Base-by-base conservation (phyloP, 92 coral and sea anemone species). In the Zoanthus solanderi region DNA sequence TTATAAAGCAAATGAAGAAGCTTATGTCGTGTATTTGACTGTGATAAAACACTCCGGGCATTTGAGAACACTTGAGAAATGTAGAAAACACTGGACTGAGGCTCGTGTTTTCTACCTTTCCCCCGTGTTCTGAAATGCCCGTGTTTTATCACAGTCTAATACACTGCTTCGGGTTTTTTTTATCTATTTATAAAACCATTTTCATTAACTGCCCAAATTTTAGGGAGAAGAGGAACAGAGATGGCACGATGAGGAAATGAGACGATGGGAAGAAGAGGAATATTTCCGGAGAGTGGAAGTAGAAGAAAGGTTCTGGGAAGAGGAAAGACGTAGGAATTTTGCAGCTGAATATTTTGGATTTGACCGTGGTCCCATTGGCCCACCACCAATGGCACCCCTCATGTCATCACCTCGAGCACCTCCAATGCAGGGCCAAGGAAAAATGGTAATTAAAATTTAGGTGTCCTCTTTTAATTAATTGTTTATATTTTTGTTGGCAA, bases 251-350 rank as follows among this genome's bases (percentile, higher is more conserved):
- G 94, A 93, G 72, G 98, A 93, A 69, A 47, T 90, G 46, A 84
- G 94, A 5, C 92, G 98, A 28, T 93, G 98, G 94, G 96, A 94
- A 84, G 99, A 96, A 73, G 99, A 95, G 67, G 99, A 95, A 83
- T 95, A 96, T 47, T 93, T 93, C 93, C 74, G 93, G 44, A 84
- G 99, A 75, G 80, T 95, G 32, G 94, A 89, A 52, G 98, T 95
- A 65, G 99, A 96, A 85, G 98, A 95, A 79, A 90, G 96, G 34
- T 90, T 93, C 78, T 95, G 97, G 99, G 98, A 96, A 86, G 99
- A 96, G 71, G 97, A 96, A 50, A 91, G 89, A 28, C 94, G 95
- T 56, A 94, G 98, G 17, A 91, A 93, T 66, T 93, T 84, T 83
- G 98, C 91, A 69, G 95, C 90, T 83, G 98, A 94, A 78, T 91